Evolutionary conservation across 2,797 vertebrate species (phyloP), one percentile per base, ranked within the genome.

Genomic region (Anguilla marmorata): DNA sequence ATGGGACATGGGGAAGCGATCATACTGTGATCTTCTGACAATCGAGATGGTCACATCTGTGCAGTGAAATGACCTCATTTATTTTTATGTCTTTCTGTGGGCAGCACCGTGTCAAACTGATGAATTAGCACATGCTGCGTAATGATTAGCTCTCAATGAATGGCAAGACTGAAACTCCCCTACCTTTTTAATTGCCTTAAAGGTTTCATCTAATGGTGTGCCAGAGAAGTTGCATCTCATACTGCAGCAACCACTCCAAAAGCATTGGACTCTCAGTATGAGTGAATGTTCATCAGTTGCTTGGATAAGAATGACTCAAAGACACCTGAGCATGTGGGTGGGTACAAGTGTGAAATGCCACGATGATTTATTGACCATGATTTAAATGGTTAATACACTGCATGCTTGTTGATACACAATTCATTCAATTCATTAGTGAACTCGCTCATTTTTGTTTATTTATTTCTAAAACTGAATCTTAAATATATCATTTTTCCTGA

Each of bases 41-140:
- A 19, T 45, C 6, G 33, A 79, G 74, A 79, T 41, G 74, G 74
- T 79, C 33, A 45, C 74, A 79, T 79, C 74, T 79, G 74, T 79
- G 74, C 74, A 30, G 33, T 79, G 74, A 45, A 21, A 54, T 19
- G 27, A 30, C 83, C 83, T 84, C 50, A 82, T 45, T 50, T 50
- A 83, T 50, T 83, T 56, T 45, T 24, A 30, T 84, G 82, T 52
- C 83, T 30, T 4, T 56, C 48, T n/a, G 19, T 48, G 33, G 9
- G n/a, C n/a, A 48, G 50, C 37, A 37, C 66, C 85, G 12, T 74
- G 66, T 3, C 16, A 27, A 48, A 52, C 50, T 54, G 48, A 27
- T 84, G 45, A 84, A 84, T 56, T 50, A 84, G 50, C 27, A 45
- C n/a, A 30, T 16, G 83, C 30, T 24, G 14, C 24, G 37, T 45